These are phyloP conservation scores for Bursaphelenchus okinawaensis DNA, from an alignment of 2,888 invertebrate species.

Conservation along the genomic window DNA sequence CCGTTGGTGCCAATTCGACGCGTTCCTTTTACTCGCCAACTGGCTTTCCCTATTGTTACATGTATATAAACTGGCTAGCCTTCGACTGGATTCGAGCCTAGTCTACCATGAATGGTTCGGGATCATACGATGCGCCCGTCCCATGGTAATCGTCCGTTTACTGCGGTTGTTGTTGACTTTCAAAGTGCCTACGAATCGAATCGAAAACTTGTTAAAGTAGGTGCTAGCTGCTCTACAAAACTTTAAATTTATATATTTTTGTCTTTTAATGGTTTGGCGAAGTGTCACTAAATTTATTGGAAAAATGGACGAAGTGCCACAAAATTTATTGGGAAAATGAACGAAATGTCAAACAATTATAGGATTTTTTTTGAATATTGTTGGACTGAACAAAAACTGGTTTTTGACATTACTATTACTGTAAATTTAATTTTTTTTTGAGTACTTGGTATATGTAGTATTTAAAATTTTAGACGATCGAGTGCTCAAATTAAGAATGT, in stretches of 20 bases:
- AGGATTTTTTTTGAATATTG: not conserved
- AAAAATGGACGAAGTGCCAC: too few species aligned
- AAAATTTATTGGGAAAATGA: too few species aligned
- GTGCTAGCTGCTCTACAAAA: too few species aligned
- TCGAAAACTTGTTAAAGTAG: constrained; percentile 98
- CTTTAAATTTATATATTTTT: too few species aligned
- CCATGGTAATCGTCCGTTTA: constrained; percentile 92
- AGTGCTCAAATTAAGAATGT: constrained; percentile 99
- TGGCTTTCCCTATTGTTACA: constrained; percentile 93
- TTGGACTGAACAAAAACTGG: too few species aligned
- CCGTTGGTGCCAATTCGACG: constrained; percentile 99
- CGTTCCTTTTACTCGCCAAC: constrained; percentile 89
- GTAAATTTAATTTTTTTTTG: not conserved
- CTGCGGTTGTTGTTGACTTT: constrained; percentile 93
- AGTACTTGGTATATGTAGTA: not conserved
- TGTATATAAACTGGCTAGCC: constrained; percentile 53
- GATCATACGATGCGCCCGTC: constrained; percentile 85
- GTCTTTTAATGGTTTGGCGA: too few species aligned
- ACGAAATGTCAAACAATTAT: constrained; percentile 12
- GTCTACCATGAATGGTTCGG: constrained; percentile 59
- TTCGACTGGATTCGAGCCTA: constrained; percentile 29
- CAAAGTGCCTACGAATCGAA: constrained; percentile 95
- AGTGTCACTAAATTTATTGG: too few species aligned
- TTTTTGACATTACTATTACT: too few species aligned
- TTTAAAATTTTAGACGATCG: constrained; percentile 65